Conservation (phyloP, 2,797 vertebrate species). For the Todus mexicanus region DNA sequence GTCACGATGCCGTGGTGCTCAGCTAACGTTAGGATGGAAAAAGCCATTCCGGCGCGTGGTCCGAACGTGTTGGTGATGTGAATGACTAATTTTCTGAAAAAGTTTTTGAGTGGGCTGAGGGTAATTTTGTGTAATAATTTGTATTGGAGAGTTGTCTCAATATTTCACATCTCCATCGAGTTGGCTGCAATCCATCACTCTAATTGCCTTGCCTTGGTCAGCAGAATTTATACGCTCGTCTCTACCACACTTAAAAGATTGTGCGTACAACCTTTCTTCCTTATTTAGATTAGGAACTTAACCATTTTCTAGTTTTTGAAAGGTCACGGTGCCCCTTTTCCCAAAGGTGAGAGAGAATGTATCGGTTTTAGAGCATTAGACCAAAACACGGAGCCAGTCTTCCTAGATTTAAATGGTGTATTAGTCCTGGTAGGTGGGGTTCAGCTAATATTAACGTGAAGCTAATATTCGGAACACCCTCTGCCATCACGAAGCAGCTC, state of each 20-base stretch:
- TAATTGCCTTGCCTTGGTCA: not conserved
- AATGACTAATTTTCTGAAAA: not conserved
- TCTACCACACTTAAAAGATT: not conserved
- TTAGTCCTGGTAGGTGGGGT: not conserved
- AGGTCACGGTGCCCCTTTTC: not conserved
- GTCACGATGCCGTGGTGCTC: accelerated
- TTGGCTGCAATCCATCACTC: not conserved
- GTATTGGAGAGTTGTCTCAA: not conserved
- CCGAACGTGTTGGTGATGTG: not conserved
- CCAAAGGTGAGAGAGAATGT: not conserved
- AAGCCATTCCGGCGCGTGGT: not conserved
- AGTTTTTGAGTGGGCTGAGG: not conserved
- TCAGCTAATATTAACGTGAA: not conserved
- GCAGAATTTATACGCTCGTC: not conserved
- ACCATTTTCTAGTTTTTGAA: not conserved
- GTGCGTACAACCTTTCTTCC: not conserved
- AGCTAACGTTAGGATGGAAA: not conserved
- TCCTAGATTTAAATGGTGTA: not conserved
- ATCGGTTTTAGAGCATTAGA: not conserved
- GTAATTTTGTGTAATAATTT: not conserved
- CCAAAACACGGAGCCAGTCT: not conserved
- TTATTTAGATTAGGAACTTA: not conserved
- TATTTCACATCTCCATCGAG: not conserved
- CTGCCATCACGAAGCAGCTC: not conserved
- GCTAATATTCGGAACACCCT: not conserved